Base-by-base conservation (phyloP, 2,888 invertebrate species). In the Drosophila austrosaltans region DNA sequence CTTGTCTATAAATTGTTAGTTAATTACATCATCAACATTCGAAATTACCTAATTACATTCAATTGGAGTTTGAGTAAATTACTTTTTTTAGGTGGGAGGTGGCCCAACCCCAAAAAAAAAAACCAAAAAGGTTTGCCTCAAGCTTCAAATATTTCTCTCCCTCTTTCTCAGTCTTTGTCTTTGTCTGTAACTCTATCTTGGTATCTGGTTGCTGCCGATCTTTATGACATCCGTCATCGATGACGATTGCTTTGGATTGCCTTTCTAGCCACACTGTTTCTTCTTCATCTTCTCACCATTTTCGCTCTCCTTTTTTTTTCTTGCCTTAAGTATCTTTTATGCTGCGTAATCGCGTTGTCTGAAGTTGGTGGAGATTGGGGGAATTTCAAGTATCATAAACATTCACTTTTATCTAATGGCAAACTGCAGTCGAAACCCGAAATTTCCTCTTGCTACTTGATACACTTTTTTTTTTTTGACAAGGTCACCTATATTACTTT, bases 391-490 rank as follows among this genome's bases (percentile, higher is more conserved):
- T 79, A 81, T 79, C 87, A 82, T 85, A 85, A 87, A 84, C 84
- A 84, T 84, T 84, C 84, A 84, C 84, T 84, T 84, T 84, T 84
- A 85, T 75, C 54, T 57, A 66, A 66, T 63, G 68, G 12, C 22
- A 48, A 63, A 67, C 63, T 80, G 85, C 86, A 87, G 81, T 85
- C 87, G 73, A 64, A 83, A 16, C 16, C 16, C 81, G 22, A 48
- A 85, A 87, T 85, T 85, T 87, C 80, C 86, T 83, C 78, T 81
- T 79, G 80, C 86, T 87, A 85, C 88, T 85, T 85, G 83, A 86
- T 85, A 85, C 87, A 83, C 69, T 84, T 84, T 81, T 48, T 22
- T 10, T 48, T 72, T 62, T 61, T 22, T 60, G 85, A 63, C 85
- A 85, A 85, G 85, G 85, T 85, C 85, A 73, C 39, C 7, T 32